Evolutionary conservation across 1,140 invertebrate species (phyloP), one percentile per base, ranked within the genome.

Genomic region (Cydia amplana): DNA sequence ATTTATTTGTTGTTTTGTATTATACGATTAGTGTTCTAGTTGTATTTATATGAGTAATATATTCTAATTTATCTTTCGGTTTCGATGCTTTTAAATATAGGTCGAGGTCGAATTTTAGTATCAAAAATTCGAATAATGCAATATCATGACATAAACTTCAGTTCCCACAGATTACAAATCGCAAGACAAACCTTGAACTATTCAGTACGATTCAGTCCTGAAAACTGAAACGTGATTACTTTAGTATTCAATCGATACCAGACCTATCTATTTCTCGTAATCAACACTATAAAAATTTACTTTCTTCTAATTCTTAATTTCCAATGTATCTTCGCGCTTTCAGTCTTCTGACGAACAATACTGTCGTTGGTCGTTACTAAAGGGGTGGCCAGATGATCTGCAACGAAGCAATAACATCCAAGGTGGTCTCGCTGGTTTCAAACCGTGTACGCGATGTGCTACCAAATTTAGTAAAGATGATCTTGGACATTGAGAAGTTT

Each of bases 1-100:
- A 92, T 92, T 92, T 92, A 92, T 91, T 92, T 92, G 88, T 91
- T 92, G 85, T 85, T 91, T 91, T 92, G 85, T 91, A 88, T 87
- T 84, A 88, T 87, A 85, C 78, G 82, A 84, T 85, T 89, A 90
- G 84, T 84, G 84, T 83, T 80, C 82, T 90, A 90, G 84, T 85
- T 85, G 79, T 87, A 90, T 84, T 87, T 87, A 85, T 83, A 83
- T 82, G 81, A 85, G 78, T 90, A 89, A 89, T 88, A 87, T 92
- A 91, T 89, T 87, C 82, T 87, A 78, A 84, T 85, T 83, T 84
- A 84, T 82, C 79, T 75, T 78, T 82, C 83, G 82, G 80, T 85
- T 82, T 84, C 77, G 78, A 78, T 46, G 51, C 32, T 74, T 74
- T 4, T 20, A 28, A 77, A 80, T 70, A 12, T 60, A 23, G 18